Conservation (phyloP, 2,113 vertebrate species). For the Heptranchias perlo region DNA sequence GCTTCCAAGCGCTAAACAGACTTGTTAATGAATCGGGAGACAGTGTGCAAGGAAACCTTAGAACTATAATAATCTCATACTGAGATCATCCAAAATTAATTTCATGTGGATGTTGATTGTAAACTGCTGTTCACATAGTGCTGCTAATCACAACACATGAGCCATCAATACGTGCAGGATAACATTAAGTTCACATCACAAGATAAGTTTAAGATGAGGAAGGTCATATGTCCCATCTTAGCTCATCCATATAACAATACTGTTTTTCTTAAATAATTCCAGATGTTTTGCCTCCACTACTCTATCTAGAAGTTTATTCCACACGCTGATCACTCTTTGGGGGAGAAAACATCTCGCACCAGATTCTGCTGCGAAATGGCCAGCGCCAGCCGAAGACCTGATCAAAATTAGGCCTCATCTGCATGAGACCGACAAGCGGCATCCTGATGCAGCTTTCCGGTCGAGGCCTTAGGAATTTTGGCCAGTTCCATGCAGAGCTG, state of each 20-base stretch:
- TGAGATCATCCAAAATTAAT: conserved; percentile 28
- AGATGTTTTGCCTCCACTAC: neutral
- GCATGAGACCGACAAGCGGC: neutral
- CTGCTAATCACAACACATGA: neutral
- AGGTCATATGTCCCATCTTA: neutral
- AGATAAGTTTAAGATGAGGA: conserved; percentile 9
- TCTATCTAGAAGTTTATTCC: neutral
- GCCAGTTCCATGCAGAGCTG: neutral
- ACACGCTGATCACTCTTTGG: too few relatives aligned
- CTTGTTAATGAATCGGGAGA: neutral
- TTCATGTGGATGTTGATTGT: neutral
- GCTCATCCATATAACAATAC: neutral
- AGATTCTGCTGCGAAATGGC: neutral
- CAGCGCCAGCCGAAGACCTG: neutral
- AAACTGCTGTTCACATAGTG: conserved; percentile 3
- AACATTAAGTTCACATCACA: neutral
- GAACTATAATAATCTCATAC: neutral
- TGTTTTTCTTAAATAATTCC: neutral
- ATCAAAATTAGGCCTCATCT: neutral
- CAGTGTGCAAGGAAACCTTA: neutral
- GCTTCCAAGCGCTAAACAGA: neutral
- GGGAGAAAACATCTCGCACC: neutral
- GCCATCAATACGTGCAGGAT: neutral
- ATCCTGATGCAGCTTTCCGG: neutral
- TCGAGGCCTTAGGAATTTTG: neutral